Base-by-base conservation (phyloP, 2,888 invertebrate genomes). In the Panzeria rudis region DNA sequence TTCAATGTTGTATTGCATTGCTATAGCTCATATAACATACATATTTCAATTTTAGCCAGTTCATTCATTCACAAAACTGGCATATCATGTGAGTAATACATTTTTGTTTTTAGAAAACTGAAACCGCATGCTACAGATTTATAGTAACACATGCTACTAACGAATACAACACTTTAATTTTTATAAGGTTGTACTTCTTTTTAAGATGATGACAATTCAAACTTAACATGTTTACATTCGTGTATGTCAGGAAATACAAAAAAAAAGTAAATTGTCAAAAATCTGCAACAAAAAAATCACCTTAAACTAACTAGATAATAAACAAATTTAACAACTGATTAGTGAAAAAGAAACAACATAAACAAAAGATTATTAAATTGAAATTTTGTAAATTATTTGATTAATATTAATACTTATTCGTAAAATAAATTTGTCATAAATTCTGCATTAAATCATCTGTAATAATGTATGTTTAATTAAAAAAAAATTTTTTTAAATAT, bases 371-470 rank as follows among this genome's bases (percentile, higher is more conserved):
- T 50, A 66, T 44, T 61, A 44, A 50, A 47, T 44, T 25, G 64
- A 44, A 61, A 82, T 81, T 86, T 84, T 84, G 68, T 80, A 81
- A 77, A 83, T 83, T 80, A 80, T 81, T 59, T 62, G 41, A 73
- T 76, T 77, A 62, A 62, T 61, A 62, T 71, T 52, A 64, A 69
- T 9, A 78, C 32, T 41, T 59, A 68, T 61, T 77, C 77, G 35
- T 54, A 64, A 69, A 56, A 47, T 5, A 81, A 73, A 73, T 41
- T 73, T 73, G 38, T 73, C 71, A 82, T 72, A 81, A 66, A 44
- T 77, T 81, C 82, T 71, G 62, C 75, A 84, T 75, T 80, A 77
- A 77, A 84, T 76, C 77, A 81, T 73, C 68, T 77, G 35, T 72
- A 72, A 77, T 78, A 64, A 71, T 77, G 71, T 82, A 64, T 64